Base-by-base conservation (phyloP, 1,140 invertebrate species). In the Ceratina australensis region DNA sequence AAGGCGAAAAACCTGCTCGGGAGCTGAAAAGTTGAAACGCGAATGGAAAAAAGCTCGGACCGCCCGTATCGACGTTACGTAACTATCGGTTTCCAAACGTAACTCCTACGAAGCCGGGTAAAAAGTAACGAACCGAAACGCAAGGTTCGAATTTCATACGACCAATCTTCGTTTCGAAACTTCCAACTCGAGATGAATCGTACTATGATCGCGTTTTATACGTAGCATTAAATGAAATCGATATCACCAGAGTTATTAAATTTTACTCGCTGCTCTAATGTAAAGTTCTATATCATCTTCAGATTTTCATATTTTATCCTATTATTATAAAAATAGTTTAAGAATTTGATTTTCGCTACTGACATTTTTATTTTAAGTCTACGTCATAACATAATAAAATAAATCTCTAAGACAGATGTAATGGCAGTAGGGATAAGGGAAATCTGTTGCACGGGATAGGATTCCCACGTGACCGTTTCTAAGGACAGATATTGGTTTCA, bases 401-500 rank as follows among this genome's bases (percentile, higher is more conserved):
- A 42, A 42, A 7, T 8, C 33, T 42, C 10, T 3, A 42, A 42
- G 33, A 42, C 61, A 50, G n/a, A 22, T 61, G 22, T n/a, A 28
- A 59, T 56, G 33, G 24, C 42, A 33, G 50, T 20, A n/a, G 15
- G 16, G 33, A 52, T 61, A 4, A 49, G 22, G 15, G 33, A 49
- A 56, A 63, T 64, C 60, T 72, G 12, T 72, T 72, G 50, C 50
- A 57, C 18, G 15, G 13, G 33, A 3, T 42, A 13, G 49, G 5
- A 20, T 3, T 47, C 22, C 5, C 26, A 50, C 22, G 47, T n/a
- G 16, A 16, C 24, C 56, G 63, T 67, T 69, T 42, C 59, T 64
- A 60, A 52, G 79, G 72, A 80, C 66, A 80, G 72, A 80, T 83
- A 80, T 84, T 80, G 68, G 71, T 47, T 65, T 67, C 49, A 22